These are phyloP conservation scores for Trichogramma evanescens DNA, from an alignment of 2,888 invertebrate species.

Conservation along the genomic window DNA sequence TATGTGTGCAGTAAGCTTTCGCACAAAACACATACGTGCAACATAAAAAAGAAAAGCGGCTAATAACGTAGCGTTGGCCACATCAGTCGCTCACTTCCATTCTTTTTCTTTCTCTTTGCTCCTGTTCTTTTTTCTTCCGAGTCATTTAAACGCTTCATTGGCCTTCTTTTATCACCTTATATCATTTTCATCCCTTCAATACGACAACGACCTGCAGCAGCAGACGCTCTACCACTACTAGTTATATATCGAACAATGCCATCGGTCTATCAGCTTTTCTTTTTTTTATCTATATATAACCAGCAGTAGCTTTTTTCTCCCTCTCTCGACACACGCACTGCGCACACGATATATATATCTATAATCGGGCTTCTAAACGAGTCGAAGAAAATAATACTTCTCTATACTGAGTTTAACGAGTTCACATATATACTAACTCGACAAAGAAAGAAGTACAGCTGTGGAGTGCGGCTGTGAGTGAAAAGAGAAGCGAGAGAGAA, in stretches of 20 bases:
- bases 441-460: too few species aligned
- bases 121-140: neutral
- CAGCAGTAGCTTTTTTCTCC: neutral
- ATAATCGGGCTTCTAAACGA: neutral
- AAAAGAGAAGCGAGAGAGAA: neutral
- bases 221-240: too few species aligned
- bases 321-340: neutral
- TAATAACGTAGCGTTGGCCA: too few species aligned
- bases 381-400: neutral
- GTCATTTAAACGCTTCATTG: constrained; percentile 14
- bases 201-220: too few species aligned
- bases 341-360: too few species aligned
- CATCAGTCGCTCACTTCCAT: neutral
- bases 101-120: neutral
- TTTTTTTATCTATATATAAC: neutral
- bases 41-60: too few species aligned
- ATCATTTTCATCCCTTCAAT: too few species aligned
- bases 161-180: constrained; percentile 5
- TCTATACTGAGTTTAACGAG: constrained; percentile 5
- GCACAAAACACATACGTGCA: too few species aligned
- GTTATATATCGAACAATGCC: neutral
- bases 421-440: neutral
- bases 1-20: too few species aligned
- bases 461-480: neutral
- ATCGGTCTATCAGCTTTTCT: neutral